A percentile compares a stretch with the other conserved stretches of the same genome.
Evolutionary conservation across 2,113 vertebrate species (phyloP).

Genomic region (Melanerpes formicivorus): DNA sequence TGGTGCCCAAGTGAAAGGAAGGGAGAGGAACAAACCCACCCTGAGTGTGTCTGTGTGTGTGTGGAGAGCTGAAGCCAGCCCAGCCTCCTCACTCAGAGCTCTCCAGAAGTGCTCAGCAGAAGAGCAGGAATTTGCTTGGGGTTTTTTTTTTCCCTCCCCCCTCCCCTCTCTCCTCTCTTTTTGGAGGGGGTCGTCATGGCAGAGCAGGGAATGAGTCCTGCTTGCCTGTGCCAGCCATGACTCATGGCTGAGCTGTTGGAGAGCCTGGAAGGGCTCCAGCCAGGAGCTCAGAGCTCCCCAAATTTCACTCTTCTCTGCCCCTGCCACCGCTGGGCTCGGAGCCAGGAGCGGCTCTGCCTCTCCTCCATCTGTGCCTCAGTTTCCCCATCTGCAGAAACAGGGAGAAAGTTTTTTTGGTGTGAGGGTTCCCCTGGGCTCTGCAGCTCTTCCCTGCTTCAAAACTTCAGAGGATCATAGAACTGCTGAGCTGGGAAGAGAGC

Average conservation of each 20-base stretch:
- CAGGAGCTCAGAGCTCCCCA: background rate
- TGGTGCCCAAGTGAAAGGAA: background rate
- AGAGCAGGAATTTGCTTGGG: background rate
- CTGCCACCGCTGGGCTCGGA: background rate
- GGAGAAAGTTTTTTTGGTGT: background rate
- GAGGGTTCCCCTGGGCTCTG: background rate
- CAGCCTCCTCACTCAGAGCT: background rate
- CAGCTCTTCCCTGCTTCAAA: background rate
- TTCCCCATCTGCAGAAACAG: background rate
- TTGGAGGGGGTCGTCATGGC: background rate
- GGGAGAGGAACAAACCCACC: too few relatives aligned
- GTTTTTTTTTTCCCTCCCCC: background rate
- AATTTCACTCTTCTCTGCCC: background rate
- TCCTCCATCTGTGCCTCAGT: background rate
- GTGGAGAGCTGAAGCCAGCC: background rate
- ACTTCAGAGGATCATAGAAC: too few relatives aligned
- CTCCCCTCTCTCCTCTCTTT: background rate
- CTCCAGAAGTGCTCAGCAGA: background rate
- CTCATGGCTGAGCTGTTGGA: background rate
- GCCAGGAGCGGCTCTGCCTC: background rate
- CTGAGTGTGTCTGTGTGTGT: rapidly evolving
- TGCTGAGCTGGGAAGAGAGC: too few relatives aligned
- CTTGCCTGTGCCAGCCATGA: slow-evolving; percentile 41
- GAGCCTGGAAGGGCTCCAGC: slow-evolving; percentile 19
- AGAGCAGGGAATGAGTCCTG: background rate